Conservation (phyloP, 2,113 vertebrate species). For the Prunella himalayana region DNA sequence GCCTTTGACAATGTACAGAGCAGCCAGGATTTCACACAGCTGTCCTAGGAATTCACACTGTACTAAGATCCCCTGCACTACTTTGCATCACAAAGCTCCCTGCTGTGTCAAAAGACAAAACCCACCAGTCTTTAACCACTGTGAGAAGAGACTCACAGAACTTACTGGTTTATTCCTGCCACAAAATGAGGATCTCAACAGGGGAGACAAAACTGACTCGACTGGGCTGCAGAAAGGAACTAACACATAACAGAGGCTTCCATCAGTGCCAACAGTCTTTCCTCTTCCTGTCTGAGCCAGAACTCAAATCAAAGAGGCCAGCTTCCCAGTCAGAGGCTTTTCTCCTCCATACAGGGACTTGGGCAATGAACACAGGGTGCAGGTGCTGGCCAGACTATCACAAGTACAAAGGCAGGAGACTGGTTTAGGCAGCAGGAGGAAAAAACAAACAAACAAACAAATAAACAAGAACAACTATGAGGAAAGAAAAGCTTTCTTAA, state of each 20-base stretch:
- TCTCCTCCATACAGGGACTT: neutral
- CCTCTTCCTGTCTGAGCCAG: neutral
- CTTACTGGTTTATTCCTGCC: neutral
- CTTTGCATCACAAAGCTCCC: neutral
- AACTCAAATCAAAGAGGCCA: neutral
- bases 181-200: neutral
- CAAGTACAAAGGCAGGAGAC: neutral
- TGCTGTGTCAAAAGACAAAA: neutral
- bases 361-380: neutral
- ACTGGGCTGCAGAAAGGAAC: neutral
- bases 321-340: neutral
- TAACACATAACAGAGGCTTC: neutral
- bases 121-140: neutral
- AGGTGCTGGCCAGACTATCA: neutral
- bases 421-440: neutral
- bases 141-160: neutral
- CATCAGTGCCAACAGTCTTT: neutral
- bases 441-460: neutral
- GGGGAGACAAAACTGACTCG: neutral
- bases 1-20: neutral
- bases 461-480: neutral
- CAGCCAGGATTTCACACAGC: neutral
- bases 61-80: neutral
- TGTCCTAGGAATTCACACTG: neutral
- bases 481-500: neutral